Evolutionary conservation across 92 coral and sea anemone genomes (phyloP), one percentile per base, ranked within the genome.

Genomic region (Epizoanthus fatuus): DNA sequence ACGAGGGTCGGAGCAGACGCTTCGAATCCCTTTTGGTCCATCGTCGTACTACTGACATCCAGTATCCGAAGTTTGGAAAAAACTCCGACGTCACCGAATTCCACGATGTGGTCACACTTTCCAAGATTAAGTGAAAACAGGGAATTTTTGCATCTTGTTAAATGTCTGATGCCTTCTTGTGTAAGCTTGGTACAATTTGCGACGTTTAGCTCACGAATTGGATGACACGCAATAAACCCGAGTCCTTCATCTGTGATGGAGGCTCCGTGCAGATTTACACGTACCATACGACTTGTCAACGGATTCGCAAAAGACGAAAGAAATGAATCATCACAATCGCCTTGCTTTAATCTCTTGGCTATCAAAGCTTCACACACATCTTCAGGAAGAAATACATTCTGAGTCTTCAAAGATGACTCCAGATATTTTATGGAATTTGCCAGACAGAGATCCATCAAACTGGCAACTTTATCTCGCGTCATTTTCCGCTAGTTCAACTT

Each of bases 341-440:
- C 98, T 25, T 87, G 81, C 73, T 88, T 91, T 3, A 93, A 72
- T 85, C 92, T 93, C 63, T 89, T 91, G 29, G 84, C 75, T 69
- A 95, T 89, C 63, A 95, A 90, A 69, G 96, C 95, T 79, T 93
- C 94, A 59, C 96, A 93, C 0, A 93, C 83, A 66, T 88, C 95
- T 55, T 95, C 98, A 3, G 98, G 95, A 1, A 95, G 86, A 60
- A 95, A 93, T 51, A 89, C 79, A 74, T 81, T 75, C 60, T 55
- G 52, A 64, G 73, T 75, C 69, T 91, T 89, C 62, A 82, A 57
- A 37, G 85, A 69, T 3, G 97, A 74, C 63, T 95, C 98, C 20
- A 92, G 83, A 55, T 90, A 92, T 72, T 60, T 86, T 16, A 95
- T 74, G 19, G 98, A 93, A 5, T 88, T 86, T 40, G 90, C 87